Conservation (phyloP, 2,113 vertebrate species). For the Cheirogaleus medius region DNA sequence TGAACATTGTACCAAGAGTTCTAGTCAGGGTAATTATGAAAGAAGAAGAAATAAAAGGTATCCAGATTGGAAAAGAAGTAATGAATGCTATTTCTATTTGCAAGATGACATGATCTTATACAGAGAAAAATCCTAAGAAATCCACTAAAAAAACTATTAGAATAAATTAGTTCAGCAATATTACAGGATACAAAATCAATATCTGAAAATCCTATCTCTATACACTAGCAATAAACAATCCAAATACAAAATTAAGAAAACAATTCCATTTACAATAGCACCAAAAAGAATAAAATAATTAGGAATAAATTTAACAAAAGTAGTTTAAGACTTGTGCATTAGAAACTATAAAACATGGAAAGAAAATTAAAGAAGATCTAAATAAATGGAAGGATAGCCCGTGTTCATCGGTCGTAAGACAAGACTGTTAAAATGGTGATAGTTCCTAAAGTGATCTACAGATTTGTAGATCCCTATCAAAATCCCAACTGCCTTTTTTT, state of each 20-base stretch:
- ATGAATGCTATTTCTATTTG: not conserved
- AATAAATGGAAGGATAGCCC: not conserved
- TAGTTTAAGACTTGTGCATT: not conserved
- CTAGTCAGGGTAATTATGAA: not conserved
- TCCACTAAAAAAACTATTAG: not conserved
- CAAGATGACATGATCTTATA: not conserved
- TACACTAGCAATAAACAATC: not conserved
- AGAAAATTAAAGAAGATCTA: not conserved
- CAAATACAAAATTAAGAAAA: conserved; percentile 18
- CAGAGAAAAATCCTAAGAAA: not conserved
- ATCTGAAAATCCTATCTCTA: not conserved
- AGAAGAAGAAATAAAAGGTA: not conserved
- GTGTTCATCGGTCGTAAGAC: not conserved
- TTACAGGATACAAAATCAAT: not conserved
- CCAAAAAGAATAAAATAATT: not conserved
- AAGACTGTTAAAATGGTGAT: not conserved
- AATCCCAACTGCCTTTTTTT: not conserved
- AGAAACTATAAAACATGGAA: not conserved
- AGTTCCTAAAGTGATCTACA: not conserved
- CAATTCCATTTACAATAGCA: not conserved
- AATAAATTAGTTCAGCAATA: not conserved
- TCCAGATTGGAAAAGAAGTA: not conserved
- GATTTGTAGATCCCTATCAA: not conserved
- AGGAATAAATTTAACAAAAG: not conserved
- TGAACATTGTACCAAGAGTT: not conserved